A percentile compares a stretch with the other conserved stretches of the same genome.
phyloP scores from a whole-genome alignment of 2,888 invertebrate genomes.

The Dicranocentrus wangi region DNA sequence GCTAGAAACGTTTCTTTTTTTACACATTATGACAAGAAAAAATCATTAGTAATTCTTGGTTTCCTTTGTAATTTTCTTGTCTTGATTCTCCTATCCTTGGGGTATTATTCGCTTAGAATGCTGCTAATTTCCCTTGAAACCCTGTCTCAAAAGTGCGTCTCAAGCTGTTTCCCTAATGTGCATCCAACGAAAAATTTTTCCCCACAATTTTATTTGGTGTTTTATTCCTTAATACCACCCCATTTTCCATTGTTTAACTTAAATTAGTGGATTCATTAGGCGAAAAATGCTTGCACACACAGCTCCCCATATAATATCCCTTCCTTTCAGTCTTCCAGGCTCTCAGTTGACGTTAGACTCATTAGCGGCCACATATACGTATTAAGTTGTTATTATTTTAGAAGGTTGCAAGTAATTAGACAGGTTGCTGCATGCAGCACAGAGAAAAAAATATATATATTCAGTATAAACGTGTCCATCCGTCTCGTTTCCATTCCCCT shows the following conservation, averaged over 20 bases:
- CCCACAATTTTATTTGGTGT: slow-evolving; percentile 19
- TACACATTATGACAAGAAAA: slow-evolving; percentile 29
- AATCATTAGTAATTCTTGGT: slow-evolving; percentile 39
- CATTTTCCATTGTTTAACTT: slow-evolving; percentile 43
- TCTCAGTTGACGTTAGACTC: slow-evolving; percentile 32
- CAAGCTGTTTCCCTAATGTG: slow-evolving; percentile 22
- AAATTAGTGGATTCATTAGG: slow-evolving; percentile 42
- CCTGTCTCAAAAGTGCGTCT: slow-evolving; percentile 26
- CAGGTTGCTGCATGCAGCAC: neutral
- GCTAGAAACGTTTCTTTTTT: neutral
- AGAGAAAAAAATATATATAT: neutral
- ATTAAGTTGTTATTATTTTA: slow-evolving; percentile 46
- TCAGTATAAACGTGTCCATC: slow-evolving; percentile 21
- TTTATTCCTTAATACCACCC: slow-evolving; percentile 23
- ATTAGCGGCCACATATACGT: slow-evolving; percentile 23
- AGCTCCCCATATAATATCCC: neutral
- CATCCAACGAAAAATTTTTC: slow-evolving; percentile 2
- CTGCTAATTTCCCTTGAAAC: slow-evolving; percentile 50
- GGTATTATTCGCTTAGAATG: slow-evolving; percentile 4
- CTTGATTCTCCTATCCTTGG: slow-evolving; percentile 20
- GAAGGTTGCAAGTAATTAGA: slow-evolving; percentile 42
- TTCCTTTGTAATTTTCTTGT: slow-evolving; percentile 48
- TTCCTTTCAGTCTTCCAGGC: slow-evolving; percentile 2
- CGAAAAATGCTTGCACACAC: slow-evolving; percentile 30
- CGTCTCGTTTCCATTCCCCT: neutral